Percentiles rank a stretch among this genome's conserved stretches.
These are phyloP conservation scores for Myrmecobius fasciatus DNA, from an alignment of 2,113 vertebrate genomes.

Conservation along the genomic window DNA sequence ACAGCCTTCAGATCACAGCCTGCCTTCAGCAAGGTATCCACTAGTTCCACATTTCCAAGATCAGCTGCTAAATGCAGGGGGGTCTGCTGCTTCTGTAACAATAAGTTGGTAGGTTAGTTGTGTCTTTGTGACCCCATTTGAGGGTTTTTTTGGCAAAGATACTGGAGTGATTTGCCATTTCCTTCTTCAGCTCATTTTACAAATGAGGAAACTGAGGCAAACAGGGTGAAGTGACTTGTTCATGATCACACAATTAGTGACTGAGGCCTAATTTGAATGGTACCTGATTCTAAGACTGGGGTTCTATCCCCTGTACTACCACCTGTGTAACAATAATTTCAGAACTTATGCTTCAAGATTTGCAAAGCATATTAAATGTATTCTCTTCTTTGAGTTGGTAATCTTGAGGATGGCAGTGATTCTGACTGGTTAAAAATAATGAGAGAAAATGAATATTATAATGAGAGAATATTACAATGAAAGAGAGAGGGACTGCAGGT, in stretches of 20 bases:
- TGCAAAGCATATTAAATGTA: too few species aligned
- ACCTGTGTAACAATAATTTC: too few species aligned
- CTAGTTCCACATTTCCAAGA: constrained; percentile 89
- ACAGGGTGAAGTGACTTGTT: not conserved
- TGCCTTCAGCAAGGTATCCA: constrained; percentile 90
- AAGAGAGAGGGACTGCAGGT: not conserved
- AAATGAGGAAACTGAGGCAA: not conserved
- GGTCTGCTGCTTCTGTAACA: constrained; percentile 89
- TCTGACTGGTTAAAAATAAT: not conserved
- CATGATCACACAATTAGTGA: not conserved
- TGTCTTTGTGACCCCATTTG: not conserved
- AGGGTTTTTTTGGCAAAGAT: not conserved
- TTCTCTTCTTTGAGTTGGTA: not conserved
- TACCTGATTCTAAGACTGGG: too few species aligned
- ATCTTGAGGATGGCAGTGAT: not conserved
- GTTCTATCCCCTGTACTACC: too few species aligned
- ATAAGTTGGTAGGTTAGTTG: not conserved
- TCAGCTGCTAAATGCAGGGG: constrained; percentile 92
- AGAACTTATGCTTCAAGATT: too few species aligned
- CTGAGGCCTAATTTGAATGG: not conserved
- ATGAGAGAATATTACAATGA: not conserved
- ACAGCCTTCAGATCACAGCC: constrained; percentile 84
- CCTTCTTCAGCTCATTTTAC: too few species aligned
- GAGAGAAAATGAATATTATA: not conserved
- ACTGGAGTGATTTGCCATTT: too few species aligned